Evolutionary conservation across 2,797 vertebrate genomes (phyloP).

Genomic region (Perdix hodgsoniae): DNA sequence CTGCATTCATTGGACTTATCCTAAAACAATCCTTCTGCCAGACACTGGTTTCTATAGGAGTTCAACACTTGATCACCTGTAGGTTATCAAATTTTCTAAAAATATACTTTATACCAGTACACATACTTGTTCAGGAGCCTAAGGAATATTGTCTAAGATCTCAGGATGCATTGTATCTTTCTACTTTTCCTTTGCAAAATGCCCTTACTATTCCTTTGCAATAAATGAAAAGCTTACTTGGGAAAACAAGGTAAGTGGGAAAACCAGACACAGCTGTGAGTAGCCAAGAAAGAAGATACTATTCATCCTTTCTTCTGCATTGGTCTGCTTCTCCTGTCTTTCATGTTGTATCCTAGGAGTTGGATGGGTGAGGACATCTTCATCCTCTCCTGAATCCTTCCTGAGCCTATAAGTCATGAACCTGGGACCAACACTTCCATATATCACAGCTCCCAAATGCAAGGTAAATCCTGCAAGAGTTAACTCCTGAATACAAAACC

Average conservation of each 20-base stretch:
- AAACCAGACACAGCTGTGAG: not conserved
- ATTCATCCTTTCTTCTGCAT: not conserved
- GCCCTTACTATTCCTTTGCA: too few species aligned
- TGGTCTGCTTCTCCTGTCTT: not conserved
- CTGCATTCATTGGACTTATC: not conserved
- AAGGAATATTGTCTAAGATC: not conserved
- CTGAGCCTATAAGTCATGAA: not conserved
- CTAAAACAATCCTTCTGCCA: not conserved
- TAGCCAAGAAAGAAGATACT: not conserved
- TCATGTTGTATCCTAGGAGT: not conserved
- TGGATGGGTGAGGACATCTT: not conserved
- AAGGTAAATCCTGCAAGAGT: too few species aligned
- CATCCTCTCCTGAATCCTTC: not conserved
- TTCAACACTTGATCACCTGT: not conserved
- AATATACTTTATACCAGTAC: too few species aligned
- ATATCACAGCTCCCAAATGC: too few species aligned
- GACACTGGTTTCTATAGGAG: not conserved
- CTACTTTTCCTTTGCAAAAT: not conserved
- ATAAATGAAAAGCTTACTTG: not conserved
- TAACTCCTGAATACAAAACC: accelerated
- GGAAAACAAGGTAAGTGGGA: not conserved
- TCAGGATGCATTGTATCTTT: not conserved
- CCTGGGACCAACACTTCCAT: not conserved
- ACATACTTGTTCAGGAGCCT: not conserved
- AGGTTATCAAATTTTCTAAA: not conserved